These are phyloP conservation scores for Cherax quadricarinatus DNA, from an alignment of 1,140 invertebrate species.

Conservation along the genomic window DNA sequence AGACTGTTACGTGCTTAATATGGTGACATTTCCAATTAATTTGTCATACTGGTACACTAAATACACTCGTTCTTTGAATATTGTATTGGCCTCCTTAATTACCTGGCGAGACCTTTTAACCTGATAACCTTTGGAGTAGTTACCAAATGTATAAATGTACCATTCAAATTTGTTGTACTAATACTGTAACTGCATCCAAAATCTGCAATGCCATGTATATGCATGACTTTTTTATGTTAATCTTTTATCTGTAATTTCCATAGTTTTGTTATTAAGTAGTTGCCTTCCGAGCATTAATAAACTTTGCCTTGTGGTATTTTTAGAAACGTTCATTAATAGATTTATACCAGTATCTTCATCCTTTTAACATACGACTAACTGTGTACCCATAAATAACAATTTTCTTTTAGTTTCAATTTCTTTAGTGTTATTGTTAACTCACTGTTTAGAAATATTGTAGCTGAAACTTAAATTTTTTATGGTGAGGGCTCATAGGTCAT, in stretches of 20 bases:
- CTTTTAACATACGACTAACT: not conserved
- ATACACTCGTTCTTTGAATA: not conserved
- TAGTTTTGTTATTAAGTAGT: too few relatives aligned
- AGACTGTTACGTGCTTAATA: too few relatives aligned
- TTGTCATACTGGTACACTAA: not conserved
- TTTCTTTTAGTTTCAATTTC: not conserved
- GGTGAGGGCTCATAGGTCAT: not conserved
- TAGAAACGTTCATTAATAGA: not conserved
- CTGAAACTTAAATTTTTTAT: not conserved
- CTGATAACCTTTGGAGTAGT: not conserved
- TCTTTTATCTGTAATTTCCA: too few relatives aligned
- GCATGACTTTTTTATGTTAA: not conserved
- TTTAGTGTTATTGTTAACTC: not conserved
- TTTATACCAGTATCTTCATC: not conserved
- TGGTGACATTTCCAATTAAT: too few relatives aligned
- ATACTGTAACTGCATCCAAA: conserved; percentile 3
- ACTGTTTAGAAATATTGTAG: not conserved
- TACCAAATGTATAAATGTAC: not conserved
- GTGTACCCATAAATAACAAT: not conserved
- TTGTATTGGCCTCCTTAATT: not conserved
- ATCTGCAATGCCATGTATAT: conserved; percentile 11
- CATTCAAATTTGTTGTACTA: not conserved
- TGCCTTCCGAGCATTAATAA: not conserved
- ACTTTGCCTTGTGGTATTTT: not conserved
- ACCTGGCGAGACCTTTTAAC: not conserved